Percentiles rank a stretch among this genome's conserved stretches.
Conservation (phyloP, 1,140 invertebrate species). For the Bombus balteatus region DNA sequence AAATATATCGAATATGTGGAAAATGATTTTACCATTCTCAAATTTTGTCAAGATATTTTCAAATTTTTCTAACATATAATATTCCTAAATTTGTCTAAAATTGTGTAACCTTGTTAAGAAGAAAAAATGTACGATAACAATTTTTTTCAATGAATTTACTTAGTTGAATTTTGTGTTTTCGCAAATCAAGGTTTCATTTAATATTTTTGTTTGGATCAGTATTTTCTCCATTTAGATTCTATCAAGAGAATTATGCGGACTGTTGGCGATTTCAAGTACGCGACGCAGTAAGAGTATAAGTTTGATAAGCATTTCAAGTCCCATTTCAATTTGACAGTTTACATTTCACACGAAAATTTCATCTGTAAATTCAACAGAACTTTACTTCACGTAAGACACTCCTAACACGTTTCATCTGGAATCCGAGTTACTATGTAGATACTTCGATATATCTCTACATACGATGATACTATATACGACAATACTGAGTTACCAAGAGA, state of each 20-base stretch:
- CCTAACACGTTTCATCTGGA: neutral
- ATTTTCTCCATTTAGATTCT: too few relatives aligned
- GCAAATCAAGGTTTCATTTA: too few relatives aligned
- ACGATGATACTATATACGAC: too few relatives aligned
- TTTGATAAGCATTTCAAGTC: neutral
- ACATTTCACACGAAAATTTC: neutral
- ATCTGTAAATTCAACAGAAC: neutral
- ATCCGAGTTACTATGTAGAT: neutral
- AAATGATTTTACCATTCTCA: neutral
- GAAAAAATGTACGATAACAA: too few relatives aligned
- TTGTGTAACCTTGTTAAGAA: too few relatives aligned
- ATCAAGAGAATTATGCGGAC: neutral
- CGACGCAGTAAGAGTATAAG: neutral
- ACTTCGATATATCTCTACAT: too few relatives aligned
- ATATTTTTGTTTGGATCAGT: too few relatives aligned
- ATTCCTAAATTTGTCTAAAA: too few relatives aligned
- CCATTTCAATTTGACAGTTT: conserved; percentile 3
- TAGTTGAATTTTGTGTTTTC: too few relatives aligned
- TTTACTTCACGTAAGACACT: neutral
- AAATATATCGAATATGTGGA: neutral
- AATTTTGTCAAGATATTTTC: neutral
- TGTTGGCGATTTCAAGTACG: neutral
- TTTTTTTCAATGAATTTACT: too few relatives aligned
- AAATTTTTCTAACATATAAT: too few relatives aligned
- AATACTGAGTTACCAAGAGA: too few relatives aligned